Evolutionary conservation across 1,140 invertebrate genomes (phyloP).

Genomic region (Halyomorpha halys): DNA sequence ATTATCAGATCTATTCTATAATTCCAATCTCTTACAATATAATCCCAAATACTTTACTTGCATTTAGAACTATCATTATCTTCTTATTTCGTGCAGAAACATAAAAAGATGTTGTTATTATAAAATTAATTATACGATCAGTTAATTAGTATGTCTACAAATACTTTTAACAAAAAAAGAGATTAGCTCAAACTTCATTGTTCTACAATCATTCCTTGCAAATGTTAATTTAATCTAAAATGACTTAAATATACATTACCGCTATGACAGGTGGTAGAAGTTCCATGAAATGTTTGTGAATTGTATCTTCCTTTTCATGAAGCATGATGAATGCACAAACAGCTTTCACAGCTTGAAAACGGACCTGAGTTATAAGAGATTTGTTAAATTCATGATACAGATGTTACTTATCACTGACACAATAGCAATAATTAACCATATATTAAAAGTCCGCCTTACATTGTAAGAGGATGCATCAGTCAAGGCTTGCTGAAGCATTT

Average conservation of each 20-base stretch:
- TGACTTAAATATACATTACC: conserved; percentile 36
- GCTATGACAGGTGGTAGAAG: conserved; percentile 65
- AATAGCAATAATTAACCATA: conserved; percentile 13
- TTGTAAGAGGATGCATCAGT: conserved; percentile 56
- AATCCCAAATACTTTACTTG: no score
- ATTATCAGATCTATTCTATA: no score
- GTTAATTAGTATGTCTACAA: no score
- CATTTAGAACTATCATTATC: no score
- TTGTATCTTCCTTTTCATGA: conserved; percentile 78
- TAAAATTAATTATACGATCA: no score
- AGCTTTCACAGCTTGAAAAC: conserved; percentile 73
- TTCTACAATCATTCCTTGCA: no score
- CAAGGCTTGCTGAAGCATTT: conserved; percentile 79
- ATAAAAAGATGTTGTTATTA: no score
- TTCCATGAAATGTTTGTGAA: conserved; percentile 81
- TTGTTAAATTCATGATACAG: background rate
- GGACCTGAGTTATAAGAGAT: conserved; percentile 39
- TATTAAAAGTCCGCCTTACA: conserved; percentile 34
- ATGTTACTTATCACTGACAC: background rate
- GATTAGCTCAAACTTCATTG: no score
- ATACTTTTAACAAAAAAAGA: no score
- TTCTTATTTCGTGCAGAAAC: no score
- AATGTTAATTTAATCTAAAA: background rate
- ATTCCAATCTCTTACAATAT: no score
- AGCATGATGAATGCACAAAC: conserved; percentile 79